Evolutionary conservation across 2,888 invertebrate species (phyloP), one percentile per base, ranked within the genome.

Genomic region (Chrysodeixis includens): DNA sequence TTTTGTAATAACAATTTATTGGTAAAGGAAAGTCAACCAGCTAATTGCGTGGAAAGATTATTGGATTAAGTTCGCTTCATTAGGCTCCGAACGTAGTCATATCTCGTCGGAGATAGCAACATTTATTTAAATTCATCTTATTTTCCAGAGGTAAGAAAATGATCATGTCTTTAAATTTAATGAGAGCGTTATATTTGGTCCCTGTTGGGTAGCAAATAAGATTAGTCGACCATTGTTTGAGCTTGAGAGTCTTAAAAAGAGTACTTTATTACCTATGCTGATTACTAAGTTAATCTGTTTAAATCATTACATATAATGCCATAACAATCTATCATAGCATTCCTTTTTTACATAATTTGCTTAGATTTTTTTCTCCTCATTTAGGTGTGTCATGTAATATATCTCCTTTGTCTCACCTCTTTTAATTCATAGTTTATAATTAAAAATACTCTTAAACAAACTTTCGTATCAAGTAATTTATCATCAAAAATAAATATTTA

Each of bases 11-110:
- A 16, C 22, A 68, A 56, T 68, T 16, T 9, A n/a, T 30, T 68
- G 30, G 26, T 18, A 52, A 57, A 44, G 22, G 22, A 46, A n/a
- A 8, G 16, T 9, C 55, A 68, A 62, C 51, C 18, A 73, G 22
- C 52, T 59, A 81, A 63, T 73, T 61, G 59, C 73, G 65, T 73
- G 69, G 75, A 80, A 79, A 78, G 74, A 75, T 81, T 65, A 63
- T 22, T 30, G 18, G 16, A 69, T 80, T 78, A 78, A 26, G 55
- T 8, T 46, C 75, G 57, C 57, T 46, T 68, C 79, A 81, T 71
- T 79, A 63, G 44, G 40, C 71, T 1, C 35, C 46, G 52, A 71
- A 67, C 26, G 65, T 46, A 12, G 7, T 16, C 30, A 56, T 68
- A 69, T 58, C 62, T 63, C 53, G 40, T 7, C 10, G 54, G 7